A percentile compares a stretch with the other conserved stretches of the same genome.
These are phyloP conservation scores for Metalampra italica DNA, from an alignment of 2,888 invertebrate species.

Conservation along the genomic window DNA sequence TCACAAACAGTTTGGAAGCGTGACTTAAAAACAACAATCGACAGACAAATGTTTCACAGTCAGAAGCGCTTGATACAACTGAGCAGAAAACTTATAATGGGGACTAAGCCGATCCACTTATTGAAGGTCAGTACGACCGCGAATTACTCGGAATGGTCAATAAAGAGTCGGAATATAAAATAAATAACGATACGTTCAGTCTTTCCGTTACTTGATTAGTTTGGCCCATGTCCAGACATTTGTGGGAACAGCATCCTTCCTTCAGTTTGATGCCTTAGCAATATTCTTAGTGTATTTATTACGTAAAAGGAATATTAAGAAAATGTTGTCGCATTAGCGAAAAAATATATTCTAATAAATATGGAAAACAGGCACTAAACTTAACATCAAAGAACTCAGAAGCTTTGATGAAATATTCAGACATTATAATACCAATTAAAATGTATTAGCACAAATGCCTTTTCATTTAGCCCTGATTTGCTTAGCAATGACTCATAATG, in stretches of 20 bases:
- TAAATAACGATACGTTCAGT: slow-evolving; percentile 47
- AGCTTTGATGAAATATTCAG: background rate
- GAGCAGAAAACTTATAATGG: background rate
- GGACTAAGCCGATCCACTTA: slow-evolving; percentile 26
- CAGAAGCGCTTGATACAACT: slow-evolving; percentile 2
- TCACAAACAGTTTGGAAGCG: background rate
- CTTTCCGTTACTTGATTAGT: slow-evolving; percentile 60
- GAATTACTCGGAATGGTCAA: slow-evolving; percentile 41
- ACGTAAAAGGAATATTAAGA: slow-evolving; percentile 21
- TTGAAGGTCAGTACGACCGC: slow-evolving; percentile 49
- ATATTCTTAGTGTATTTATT: slow-evolving; percentile 36
- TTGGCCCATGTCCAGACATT: slow-evolving; percentile 61
- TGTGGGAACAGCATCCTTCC: slow-evolving; percentile 38
- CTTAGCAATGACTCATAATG: no score
- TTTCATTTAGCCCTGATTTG: no score
- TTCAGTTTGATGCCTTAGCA: slow-evolving; percentile 37
- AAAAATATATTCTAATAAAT: slow-evolving; percentile 5
- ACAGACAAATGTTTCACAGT: slow-evolving; percentile 13
- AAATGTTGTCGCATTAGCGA: slow-evolving; percentile 23
- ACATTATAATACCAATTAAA: no score
- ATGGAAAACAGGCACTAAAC: slow-evolving; percentile 1
- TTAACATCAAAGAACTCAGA: background rate
- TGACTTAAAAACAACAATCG: slow-evolving; percentile 5
- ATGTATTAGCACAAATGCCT: no score
- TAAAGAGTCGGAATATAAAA: slow-evolving; percentile 48